Percentiles rank a stretch among this genome's conserved stretches.
phyloP scores from a whole-genome alignment of 35 echinoderm and acorn worm species.

The Diadema setosum region DNA sequence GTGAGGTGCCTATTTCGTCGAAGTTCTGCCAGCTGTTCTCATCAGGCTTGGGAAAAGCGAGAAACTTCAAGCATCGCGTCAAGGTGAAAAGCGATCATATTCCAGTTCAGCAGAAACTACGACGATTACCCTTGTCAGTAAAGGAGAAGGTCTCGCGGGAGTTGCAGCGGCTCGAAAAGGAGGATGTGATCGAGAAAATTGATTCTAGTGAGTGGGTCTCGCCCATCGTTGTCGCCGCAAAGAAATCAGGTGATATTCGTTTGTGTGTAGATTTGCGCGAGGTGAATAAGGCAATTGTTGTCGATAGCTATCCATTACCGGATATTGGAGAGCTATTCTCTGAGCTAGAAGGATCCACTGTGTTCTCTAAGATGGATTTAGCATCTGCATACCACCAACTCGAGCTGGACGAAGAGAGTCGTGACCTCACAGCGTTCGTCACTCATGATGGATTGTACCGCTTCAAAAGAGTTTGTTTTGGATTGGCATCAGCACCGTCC shows the following conservation, averaged over 20 bases:
- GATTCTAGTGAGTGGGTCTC: slow-evolving; percentile 77
- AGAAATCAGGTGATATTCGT: slow-evolving; percentile 30
- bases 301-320: slow-evolving; percentile 58
- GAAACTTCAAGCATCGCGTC: slow-evolving; percentile 17
- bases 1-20: background rate
- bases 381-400: slow-evolving; percentile 66
- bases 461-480: slow-evolving; percentile 57
- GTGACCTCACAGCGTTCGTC: slow-evolving; percentile 51
- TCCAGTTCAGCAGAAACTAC: slow-evolving; percentile 47
- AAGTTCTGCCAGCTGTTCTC: background rate
- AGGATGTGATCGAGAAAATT: slow-evolving; percentile 61
- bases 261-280: slow-evolving; percentile 63
- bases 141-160: slow-evolving; percentile 20
- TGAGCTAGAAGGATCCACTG: slow-evolving; percentile 25
- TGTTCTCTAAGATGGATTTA: slow-evolving; percentile 58
- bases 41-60: background rate
- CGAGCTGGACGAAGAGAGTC: slow-evolving; percentile 19
- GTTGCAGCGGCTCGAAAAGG: too few relatives aligned
- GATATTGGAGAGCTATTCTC: slow-evolving; percentile 60
- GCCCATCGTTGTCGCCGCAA: slow-evolving; percentile 43
- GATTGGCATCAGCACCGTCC: slow-evolving; percentile 55
- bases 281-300: slow-evolving; percentile 51
- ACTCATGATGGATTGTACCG: slow-evolving; percentile 49
- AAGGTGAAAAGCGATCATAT: background rate
- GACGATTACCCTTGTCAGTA: slow-evolving; percentile 37